A percentile compares a stretch with the other conserved stretches of the same genome.
Conservation (phyloP, 2,113 vertebrate genomes). For the Rhineura floridana region DNA sequence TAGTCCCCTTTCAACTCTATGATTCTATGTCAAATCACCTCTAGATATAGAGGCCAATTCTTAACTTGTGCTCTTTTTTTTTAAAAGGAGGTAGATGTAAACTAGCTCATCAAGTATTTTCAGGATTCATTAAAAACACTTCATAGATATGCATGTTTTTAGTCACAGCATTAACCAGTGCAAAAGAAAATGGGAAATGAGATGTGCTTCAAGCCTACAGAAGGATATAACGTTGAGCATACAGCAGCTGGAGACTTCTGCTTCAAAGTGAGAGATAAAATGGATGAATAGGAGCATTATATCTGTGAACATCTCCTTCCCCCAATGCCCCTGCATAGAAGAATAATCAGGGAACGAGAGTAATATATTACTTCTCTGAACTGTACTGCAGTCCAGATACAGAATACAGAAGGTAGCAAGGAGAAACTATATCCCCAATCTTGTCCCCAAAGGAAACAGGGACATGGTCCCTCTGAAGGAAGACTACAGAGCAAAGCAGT, state of each 20-base stretch:
- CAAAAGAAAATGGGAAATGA: background rate
- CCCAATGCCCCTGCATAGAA: background rate
- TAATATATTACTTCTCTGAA: background rate
- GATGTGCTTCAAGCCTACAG: background rate
- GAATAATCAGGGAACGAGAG: background rate
- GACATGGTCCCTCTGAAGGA: background rate
- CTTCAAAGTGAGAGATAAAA: background rate
- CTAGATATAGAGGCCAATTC: background rate
- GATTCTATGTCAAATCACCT: background rate
- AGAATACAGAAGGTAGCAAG: background rate
- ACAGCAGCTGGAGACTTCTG: background rate
- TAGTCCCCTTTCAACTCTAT: no score
- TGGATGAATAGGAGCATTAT: background rate
- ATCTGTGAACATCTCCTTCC: background rate
- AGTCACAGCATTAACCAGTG: background rate
- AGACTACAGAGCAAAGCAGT: background rate
- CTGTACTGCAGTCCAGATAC: no score
- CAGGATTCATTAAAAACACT: background rate
- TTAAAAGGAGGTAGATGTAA: background rate
- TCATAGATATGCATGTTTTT: background rate
- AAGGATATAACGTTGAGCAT: background rate
- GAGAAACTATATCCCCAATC: no score
- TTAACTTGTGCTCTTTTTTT: background rate
- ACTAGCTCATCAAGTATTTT: background rate
- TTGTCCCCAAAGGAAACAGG: background rate